Evolutionary conservation across 2,797 vertebrate genomes (phyloP), one percentile per base, ranked within the genome.

Genomic region (Hapalemur alaotrensis): DNA sequence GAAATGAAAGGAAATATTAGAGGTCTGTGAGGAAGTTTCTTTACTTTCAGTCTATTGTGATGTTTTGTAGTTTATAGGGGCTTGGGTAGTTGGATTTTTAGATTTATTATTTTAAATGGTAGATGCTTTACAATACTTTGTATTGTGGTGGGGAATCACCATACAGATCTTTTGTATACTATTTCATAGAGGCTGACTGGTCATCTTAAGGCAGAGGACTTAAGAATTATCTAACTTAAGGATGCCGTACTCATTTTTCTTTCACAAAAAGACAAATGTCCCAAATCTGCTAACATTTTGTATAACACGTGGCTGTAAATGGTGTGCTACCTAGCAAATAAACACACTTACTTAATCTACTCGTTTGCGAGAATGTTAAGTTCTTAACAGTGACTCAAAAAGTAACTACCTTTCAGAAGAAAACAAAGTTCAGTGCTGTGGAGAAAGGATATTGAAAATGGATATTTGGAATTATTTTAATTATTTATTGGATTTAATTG

Each of bases 401-500:
- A 82, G 38, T 82, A 92, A 84, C 70, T 76, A 41, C 32, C 28
- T 90, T 95, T 96, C 63, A 61, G 72, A 95, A 91, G 32, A 93
- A 89, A 92, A 79, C 48, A 50, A 93, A 95, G 72, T 92, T 96
- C 67, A 89, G 0, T 94, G 35, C 54, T 94, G 30, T 28, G 57
- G 48, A 72, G 32, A 97, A n/a, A 94, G 57, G 43, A 75, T 92
- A 50, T 93, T 97, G 35, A 88, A 94, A 93, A 87, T 83, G 41
- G 59, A 7, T 78, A 38, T 93, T 95, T 97, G 72, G 54, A 95
- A 67, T 15, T 59, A 57, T 67, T 95, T 93, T n/a, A 12, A 35
- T 95, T 52, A 79, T 75, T 80, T 84, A 73, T 73, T 93, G 79
- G 50, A 88, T 89, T 96, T 96, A 96, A 86, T 92, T 96, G 79